Percentiles rank a stretch among this genome's conserved stretches.
Evolutionary conservation across 92 coral and sea anemone genomes (phyloP).

Genomic region (Montipora capitata): DNA sequence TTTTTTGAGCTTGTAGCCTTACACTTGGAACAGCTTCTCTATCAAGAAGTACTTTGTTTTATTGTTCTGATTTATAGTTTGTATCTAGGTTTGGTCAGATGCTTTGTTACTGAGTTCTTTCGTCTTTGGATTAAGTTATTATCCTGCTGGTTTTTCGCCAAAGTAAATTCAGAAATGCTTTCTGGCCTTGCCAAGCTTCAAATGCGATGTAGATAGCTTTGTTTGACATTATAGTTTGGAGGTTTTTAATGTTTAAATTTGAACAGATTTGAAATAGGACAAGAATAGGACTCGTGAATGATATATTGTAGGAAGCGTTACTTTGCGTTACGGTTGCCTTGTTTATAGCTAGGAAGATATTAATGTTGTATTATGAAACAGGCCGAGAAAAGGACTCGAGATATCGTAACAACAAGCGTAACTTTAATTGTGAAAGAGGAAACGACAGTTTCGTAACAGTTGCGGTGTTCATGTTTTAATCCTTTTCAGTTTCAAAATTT

Average conservation of each 20-base stretch:
- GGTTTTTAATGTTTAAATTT: slow-evolving; percentile 18
- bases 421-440: no score
- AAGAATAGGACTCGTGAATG: neutral
- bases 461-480: no score
- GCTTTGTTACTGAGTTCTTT: slow-evolving; percentile 24
- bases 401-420: no score
- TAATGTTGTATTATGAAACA: no score
- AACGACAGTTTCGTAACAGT: no score
- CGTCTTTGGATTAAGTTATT: slow-evolving; percentile 22
- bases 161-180: slow-evolving; percentile 31
- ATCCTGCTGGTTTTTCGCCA: slow-evolving; percentile 21
- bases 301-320: no score
- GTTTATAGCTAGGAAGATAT: no score
- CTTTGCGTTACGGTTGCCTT: no score
- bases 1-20: slow-evolving; percentile 8
- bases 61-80: slow-evolving; percentile 24
- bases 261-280: no score
- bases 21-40: neutral
- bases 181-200: slow-evolving; percentile 31
- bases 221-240: slow-evolving; percentile 1
- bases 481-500: no score
- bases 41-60: slow-evolving; percentile 12
- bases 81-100: slow-evolving; percentile 16
- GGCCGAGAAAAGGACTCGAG: no score
- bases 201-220: slow-evolving; percentile 19